These are phyloP conservation scores for Oceanodroma tethys DNA, from an alignment of 2,113 vertebrate genomes.

Conservation along the genomic window DNA sequence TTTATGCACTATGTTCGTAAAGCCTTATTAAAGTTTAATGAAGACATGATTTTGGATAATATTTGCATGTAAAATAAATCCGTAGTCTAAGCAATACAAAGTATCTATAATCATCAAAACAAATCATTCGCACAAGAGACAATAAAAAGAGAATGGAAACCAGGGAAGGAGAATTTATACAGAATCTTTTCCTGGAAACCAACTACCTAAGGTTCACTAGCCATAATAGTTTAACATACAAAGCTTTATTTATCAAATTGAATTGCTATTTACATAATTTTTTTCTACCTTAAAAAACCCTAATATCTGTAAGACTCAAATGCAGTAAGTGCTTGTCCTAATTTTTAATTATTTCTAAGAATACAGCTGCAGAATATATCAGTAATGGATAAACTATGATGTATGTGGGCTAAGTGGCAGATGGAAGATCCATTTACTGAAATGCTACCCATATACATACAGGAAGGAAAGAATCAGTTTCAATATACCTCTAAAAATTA, in stretches of 20 bases:
- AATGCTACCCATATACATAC: background rate
- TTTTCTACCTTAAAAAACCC: background rate
- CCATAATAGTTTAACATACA: background rate
- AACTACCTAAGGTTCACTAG: background rate
- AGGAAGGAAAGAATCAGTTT: background rate
- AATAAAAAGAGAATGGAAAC: conserved; percentile 16
- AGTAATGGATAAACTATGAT: background rate
- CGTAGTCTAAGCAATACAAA: conserved; percentile 49
- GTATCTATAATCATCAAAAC: conserved; percentile 56
- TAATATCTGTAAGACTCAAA: background rate
- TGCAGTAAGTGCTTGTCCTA: background rate
- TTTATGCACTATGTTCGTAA: conserved; percentile 9
- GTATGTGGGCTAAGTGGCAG: background rate
- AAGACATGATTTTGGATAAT: conserved; percentile 47
- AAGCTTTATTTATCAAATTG: background rate
- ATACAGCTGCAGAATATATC: background rate
- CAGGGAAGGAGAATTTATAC: background rate
- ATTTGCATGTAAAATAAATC: conserved; percentile 63
- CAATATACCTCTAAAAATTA: background rate
- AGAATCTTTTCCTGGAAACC: background rate
- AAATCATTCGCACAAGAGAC: conserved; percentile 24
- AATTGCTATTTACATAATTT: background rate
- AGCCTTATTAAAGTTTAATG: conserved; percentile 63
- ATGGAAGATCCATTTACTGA: background rate
- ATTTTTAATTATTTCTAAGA: background rate